These are phyloP conservation scores for Homalodisca vitripennis DNA, from an alignment of 1,140 invertebrate species.

Conservation along the genomic window DNA sequence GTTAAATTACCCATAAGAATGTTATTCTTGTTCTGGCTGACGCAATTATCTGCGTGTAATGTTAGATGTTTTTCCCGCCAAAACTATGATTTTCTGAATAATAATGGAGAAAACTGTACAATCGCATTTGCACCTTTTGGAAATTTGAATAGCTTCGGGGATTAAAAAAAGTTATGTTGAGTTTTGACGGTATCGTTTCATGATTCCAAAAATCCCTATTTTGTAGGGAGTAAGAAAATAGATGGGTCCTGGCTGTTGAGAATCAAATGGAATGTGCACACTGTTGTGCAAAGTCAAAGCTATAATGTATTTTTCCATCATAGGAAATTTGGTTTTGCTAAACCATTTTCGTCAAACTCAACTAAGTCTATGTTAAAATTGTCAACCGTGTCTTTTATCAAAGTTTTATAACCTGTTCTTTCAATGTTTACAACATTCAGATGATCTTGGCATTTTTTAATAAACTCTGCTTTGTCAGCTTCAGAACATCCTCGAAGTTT, in stretches of 20 bases:
- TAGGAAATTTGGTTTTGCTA: background rate
- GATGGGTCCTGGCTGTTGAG: constrained; percentile 32
- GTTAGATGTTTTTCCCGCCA: constrained; percentile 19
- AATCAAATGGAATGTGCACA: constrained; percentile 31
- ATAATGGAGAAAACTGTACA: constrained; percentile 34
- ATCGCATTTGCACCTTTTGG: constrained; percentile 35
- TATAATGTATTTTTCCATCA: constrained; percentile 28
- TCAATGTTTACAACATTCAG: constrained; percentile 20
- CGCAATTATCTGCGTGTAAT: constrained; percentile 36
- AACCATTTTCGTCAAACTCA: background rate
- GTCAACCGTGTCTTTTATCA: constrained; percentile 13
- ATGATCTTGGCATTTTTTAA: constrained; percentile 19
- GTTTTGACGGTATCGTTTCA: constrained; percentile 30
- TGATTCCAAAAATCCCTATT: constrained; percentile 35
- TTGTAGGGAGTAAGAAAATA: constrained; percentile 36
- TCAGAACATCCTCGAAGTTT: constrained; percentile 7
- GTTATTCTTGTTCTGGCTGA: constrained; percentile 22
- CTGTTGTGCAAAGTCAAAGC: constrained; percentile 34
- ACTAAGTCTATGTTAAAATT: constrained; percentile 7
- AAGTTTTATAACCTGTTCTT: constrained; percentile 20
- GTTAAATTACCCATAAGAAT: background rate
- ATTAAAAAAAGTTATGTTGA: constrained; percentile 35
- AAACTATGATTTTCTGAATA: constrained; percentile 32
- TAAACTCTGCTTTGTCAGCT: constrained; percentile 19
- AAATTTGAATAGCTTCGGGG: constrained; percentile 22